Evolutionary conservation across 37 sponge, comb jelly and placozoan genomes (phyloP), one percentile per base, ranked within the genome.

Genomic region (Hormiphora californensis): DNA sequence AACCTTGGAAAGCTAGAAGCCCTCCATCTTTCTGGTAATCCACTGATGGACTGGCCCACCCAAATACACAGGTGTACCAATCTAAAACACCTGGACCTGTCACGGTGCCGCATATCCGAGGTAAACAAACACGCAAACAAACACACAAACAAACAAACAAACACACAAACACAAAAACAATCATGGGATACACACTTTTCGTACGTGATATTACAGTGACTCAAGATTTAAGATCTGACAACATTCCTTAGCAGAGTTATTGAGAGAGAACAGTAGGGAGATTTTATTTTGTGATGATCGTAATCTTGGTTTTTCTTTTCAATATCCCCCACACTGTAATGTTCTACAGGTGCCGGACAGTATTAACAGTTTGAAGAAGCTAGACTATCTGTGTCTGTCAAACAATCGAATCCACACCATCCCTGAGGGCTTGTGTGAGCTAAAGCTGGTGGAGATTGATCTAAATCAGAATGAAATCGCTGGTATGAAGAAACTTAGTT

Each of bases 11-110:
- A 65, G 35, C 38, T 65, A 17, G 67, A 65, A 39, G 67, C 67
- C 7, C 67, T 65, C 21, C 67, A 65, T 19, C 37, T 65, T 35
- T 27, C 67, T 17, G 67, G 67, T 17, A 65, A 65, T 38, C 67
- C 67, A 11, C 67, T 65, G 5, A 65, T 65, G 67, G 67, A 65
- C 32, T 65, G 67, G 67, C 67, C 67, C 37, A 65, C 67, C 4
- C 37, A 35, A 7, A 32, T 65, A 27, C 67, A 33, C 67, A 12
- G 37, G 67, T 65, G 67, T 32, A 19, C 11, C 5, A 65, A 65
- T 38, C 67, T 65, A 7, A 65, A 65, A 32, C 67, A 65, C 36
- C 67, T 65, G 5, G 67, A 65, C 67, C 67, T 65, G 34, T 36
- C 38, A 15, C 67, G 67, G 17, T 65, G 67, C 28, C 21, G 67